Conservation (phyloP, 1,140 invertebrate species). For the Lasaia peninsularis region DNA sequence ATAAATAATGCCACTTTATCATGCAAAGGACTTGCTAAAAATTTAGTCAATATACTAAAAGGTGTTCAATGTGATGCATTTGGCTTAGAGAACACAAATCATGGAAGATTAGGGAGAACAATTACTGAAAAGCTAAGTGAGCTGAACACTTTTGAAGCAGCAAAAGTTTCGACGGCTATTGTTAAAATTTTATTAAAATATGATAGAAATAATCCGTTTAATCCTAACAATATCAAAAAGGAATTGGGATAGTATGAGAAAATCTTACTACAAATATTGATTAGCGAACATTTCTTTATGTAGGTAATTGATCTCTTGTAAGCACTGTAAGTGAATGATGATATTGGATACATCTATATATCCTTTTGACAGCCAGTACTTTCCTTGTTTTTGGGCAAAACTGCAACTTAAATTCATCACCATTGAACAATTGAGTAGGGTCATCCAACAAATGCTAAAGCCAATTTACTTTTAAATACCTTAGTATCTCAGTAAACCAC, state of each 20-base stretch:
- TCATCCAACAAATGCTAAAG: slow-evolving; percentile 13
- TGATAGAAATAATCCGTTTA: slow-evolving; percentile 50
- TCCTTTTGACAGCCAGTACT: slow-evolving; percentile 39
- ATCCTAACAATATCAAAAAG: slow-evolving; percentile 57
- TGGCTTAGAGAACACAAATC: slow-evolving; percentile 43
- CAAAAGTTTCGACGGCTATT: slow-evolving; percentile 46
- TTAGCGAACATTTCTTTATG: too few species aligned
- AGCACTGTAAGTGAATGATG: too few species aligned
- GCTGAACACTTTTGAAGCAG: slow-evolving; percentile 54
- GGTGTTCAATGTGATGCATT: slow-evolving; percentile 54
- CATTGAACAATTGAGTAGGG: slow-evolving; percentile 33
- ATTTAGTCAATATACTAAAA: slow-evolving; percentile 46
- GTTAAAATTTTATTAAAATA: slow-evolving; percentile 53
- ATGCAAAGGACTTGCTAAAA: slow-evolving; percentile 45
- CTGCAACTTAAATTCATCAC: slow-evolving; percentile 49
- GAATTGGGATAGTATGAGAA: slow-evolving; percentile 17
- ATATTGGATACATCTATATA: slow-evolving; percentile 41
- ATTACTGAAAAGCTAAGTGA: slow-evolving; percentile 47
- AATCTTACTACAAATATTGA: neutral
- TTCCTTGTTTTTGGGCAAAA: slow-evolving; percentile 40
- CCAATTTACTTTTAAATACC: slow-evolving; percentile 9
- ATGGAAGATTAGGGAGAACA: slow-evolving; percentile 41
- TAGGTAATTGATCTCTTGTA: too few species aligned
- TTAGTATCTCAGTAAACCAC: slow-evolving; percentile 13
- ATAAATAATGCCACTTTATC: slow-evolving; percentile 21